Evolutionary conservation across 1,140 invertebrate species (phyloP), one percentile per base, ranked within the genome.

Genomic region (Psix sp.): DNA sequence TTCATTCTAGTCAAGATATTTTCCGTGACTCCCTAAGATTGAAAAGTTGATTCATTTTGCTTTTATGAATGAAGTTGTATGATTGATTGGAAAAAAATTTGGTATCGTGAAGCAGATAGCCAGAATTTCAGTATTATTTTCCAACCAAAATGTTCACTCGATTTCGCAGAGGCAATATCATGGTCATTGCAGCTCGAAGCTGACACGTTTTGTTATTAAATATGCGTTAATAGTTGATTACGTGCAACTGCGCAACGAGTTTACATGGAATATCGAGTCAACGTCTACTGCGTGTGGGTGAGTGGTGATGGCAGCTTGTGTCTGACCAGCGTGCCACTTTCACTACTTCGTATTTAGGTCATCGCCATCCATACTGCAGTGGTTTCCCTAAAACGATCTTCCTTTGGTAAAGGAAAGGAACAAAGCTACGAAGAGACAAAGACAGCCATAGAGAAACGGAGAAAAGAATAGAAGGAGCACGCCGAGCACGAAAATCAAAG

Each of bases 291-390:
- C 43, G 76, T 76, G 76, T 76, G 68, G 76, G 76, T 76, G 76
- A 75, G 73, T 71, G 77, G 77, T 74, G 78, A 77, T 68, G 74
- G 56, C 81, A 79, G 68, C 20, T 80, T 74, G 78, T 78, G 82
- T 80, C 82, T 84, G 83, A 85, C 80, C 83, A 79, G 74, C 81
- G 84, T 87, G 80, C 82, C 78, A 87, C 85, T 87, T 86, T 87
- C 85, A 86, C 84, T 87, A 79, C 75, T 79, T 83, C 73, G 76
- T 85, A 86, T 86, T 86, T 86, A 71, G 85, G 83, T 86, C 85
- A 84, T 77, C 82, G 73, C 79, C 62, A 82, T 84, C 82, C 78
- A 84, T n/a, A n/a, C 73, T 79, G 70, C 67, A 77, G 68, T 59
- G 74, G 77, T 66, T 73, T 73, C 74, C 71, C 75, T 68, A 57